These are phyloP conservation scores for Psettodes erumei DNA, from an alignment of 2,113 vertebrate species.

Conservation along the genomic window DNA sequence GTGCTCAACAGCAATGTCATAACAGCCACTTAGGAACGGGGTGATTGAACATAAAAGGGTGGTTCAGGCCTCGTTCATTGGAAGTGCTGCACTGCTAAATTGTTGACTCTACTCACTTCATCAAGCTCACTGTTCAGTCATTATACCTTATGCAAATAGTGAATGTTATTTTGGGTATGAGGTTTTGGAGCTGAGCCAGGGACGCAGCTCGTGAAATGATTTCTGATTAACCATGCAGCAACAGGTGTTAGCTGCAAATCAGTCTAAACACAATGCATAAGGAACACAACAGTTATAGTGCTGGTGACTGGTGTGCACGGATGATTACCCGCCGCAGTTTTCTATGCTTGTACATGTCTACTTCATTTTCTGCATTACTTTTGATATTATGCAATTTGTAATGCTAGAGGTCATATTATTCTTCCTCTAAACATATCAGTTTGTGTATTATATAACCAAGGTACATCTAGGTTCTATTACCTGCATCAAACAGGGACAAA, in stretches of 20 bases:
- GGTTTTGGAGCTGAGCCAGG: conserved; percentile 40
- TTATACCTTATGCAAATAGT: conserved; percentile 52
- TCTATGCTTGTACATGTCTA: not conserved
- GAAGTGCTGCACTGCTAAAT: conserved; percentile 28
- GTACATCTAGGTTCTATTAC: no score
- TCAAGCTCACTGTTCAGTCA: conserved; percentile 51
- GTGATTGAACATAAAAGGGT: conserved; percentile 49
- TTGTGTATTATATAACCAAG: no score
- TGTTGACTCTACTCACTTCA: conserved; percentile 32
- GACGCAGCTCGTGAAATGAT: conserved; percentile 28
- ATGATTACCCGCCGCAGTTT: not conserved
- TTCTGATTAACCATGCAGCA: conserved; percentile 38
- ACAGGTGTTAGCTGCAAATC: conserved; percentile 31
- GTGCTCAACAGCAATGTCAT: conserved; percentile 48
- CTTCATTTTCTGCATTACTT: not conserved
- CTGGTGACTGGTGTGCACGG: not conserved
- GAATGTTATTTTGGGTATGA: conserved; percentile 18
- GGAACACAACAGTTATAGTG: not conserved
- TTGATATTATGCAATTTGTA: no score
- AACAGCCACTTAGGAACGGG: conserved; percentile 52
- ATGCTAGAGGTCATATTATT: no score
- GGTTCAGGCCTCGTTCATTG: conserved; percentile 41
- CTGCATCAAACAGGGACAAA: not conserved
- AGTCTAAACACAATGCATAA: conserved; percentile 11
- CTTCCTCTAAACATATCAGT: no score